Conservation (phyloP, 2,113 vertebrate species). For the Gobius niger region DNA sequence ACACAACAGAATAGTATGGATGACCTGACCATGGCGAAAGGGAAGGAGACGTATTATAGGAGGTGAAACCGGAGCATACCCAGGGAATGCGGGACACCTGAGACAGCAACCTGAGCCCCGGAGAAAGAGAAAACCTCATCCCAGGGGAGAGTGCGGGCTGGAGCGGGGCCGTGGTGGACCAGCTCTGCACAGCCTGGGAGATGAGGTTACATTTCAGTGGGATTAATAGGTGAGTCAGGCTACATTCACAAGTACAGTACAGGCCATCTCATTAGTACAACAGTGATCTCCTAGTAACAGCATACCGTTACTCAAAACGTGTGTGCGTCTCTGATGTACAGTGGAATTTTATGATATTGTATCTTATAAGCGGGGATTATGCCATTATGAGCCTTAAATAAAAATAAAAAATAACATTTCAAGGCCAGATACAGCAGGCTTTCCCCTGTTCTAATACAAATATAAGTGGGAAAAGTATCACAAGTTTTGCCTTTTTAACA, state of each 20-base stretch:
- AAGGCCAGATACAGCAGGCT: no score
- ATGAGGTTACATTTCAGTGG: slow-evolving; percentile 69
- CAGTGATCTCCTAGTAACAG: slow-evolving; percentile 23
- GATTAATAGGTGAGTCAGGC: slow-evolving; percentile 56
- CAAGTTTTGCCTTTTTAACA: no score
- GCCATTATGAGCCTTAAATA: no score
- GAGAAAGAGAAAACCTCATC: slow-evolving; percentile 73
- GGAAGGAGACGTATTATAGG: slow-evolving; percentile 58
- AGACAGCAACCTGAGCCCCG: slow-evolving; percentile 64
- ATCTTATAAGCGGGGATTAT: no score
- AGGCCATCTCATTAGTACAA: slow-evolving; percentile 56
- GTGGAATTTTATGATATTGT: no score
- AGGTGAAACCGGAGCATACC: slow-evolving; percentile 66
- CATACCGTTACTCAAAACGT: background rate
- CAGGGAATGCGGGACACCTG: slow-evolving; percentile 68
- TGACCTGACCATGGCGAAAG: slow-evolving; percentile 59
- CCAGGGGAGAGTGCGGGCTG: slow-evolving; percentile 67
- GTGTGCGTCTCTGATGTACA: no score
- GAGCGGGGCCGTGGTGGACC: slow-evolving; percentile 27
- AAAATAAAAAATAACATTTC: no score
- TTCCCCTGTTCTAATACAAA: no score
- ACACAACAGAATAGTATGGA: slow-evolving; percentile 58
- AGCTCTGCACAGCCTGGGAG: slow-evolving; percentile 41
- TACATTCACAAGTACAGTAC: slow-evolving; percentile 43
- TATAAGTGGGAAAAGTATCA: no score